Percentiles rank a stretch among this genome's conserved stretches.
Conservation (phyloP, 1,140 invertebrate species). For the Drosophila cardini region DNA sequence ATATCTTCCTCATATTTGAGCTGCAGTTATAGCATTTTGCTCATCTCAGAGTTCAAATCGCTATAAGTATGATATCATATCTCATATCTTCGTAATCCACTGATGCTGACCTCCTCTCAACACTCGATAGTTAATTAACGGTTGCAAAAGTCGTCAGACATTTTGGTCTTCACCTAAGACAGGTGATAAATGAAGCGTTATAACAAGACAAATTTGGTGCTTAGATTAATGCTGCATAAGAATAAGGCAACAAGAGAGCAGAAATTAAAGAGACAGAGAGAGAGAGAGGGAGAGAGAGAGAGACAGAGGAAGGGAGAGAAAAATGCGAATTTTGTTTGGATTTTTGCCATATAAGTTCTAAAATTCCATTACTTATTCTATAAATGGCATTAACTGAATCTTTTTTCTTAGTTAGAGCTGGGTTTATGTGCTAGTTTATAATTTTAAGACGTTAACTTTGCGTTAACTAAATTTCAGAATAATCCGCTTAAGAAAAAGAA, state of each 20-base stretch:
- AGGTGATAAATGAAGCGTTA: slow-evolving; percentile 23
- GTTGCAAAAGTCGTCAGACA: not conserved
- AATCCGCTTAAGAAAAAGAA: too few species aligned
- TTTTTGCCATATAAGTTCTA: too few species aligned
- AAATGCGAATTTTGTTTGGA: too few species aligned
- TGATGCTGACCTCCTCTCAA: slow-evolving; percentile 27
- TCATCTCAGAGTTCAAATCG: slow-evolving; percentile 4
- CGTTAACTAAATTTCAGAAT: too few species aligned
- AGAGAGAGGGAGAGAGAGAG: not conserved
- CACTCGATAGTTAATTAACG: slow-evolving; percentile 37
- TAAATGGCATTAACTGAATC: too few species aligned
- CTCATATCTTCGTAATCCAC: not conserved
- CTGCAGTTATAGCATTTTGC: not conserved
- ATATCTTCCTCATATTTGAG: slow-evolving; percentile 1
- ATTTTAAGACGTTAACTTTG: too few species aligned
- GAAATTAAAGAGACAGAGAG: not conserved
- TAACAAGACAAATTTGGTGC: slow-evolving; percentile 5
- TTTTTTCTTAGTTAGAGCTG: too few species aligned
- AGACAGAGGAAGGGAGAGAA: not conserved
- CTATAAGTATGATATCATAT: slow-evolving; percentile 12
- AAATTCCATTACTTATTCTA: too few species aligned
- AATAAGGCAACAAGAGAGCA: not conserved
- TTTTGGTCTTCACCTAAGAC: slow-evolving; percentile 1
- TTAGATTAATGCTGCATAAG: slow-evolving; percentile 7
- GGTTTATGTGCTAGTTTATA: too few species aligned